These are phyloP conservation scores for Pomatorhinus ruficollis DNA, from an alignment of 2,113 vertebrate species.

Conservation along the genomic window DNA sequence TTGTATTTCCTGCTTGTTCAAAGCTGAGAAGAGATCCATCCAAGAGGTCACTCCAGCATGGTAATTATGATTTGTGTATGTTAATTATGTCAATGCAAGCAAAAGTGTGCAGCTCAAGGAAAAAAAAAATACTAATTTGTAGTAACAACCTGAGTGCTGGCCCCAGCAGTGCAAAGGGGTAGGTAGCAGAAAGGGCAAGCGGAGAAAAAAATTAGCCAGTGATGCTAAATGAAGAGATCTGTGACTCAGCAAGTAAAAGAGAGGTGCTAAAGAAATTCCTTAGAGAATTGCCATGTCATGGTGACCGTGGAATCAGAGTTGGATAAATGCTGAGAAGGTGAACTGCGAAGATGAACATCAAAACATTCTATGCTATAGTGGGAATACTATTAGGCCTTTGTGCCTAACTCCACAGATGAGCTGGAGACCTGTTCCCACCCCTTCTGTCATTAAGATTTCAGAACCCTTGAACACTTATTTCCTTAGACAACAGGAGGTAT, in stretches of 20 bases:
- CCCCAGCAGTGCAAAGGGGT: not conserved
- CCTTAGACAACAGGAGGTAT: not conserved
- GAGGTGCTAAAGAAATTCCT: not conserved
- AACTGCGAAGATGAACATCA: not conserved
- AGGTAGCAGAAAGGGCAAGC: constrained; percentile 13
- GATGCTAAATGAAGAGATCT: not conserved
- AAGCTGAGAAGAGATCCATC: not conserved
- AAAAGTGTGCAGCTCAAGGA: not conserved
- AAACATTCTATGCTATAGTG: not conserved
- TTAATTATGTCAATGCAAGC: constrained; percentile 57
- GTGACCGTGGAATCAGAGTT: not conserved
- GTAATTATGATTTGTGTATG: constrained; percentile 62
- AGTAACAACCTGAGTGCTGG: constrained; percentile 20
- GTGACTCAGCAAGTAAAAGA: not conserved
- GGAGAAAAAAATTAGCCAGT: constrained; percentile 5
- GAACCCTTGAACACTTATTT: not conserved
- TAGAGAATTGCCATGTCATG: not conserved
- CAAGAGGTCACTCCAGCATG: constrained; percentile 49
- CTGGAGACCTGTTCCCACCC: not conserved
- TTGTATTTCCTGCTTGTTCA: not conserved
- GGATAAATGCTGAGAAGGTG: not conserved
- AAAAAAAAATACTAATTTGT: constrained; percentile 50
- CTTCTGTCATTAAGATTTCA: not conserved
- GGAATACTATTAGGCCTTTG: not conserved
- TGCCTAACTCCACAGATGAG: not conserved